Percentiles rank a stretch among this genome's conserved stretches.
Conservation (phyloP, 2,113 vertebrate species). For the Centropus bengalensis region DNA sequence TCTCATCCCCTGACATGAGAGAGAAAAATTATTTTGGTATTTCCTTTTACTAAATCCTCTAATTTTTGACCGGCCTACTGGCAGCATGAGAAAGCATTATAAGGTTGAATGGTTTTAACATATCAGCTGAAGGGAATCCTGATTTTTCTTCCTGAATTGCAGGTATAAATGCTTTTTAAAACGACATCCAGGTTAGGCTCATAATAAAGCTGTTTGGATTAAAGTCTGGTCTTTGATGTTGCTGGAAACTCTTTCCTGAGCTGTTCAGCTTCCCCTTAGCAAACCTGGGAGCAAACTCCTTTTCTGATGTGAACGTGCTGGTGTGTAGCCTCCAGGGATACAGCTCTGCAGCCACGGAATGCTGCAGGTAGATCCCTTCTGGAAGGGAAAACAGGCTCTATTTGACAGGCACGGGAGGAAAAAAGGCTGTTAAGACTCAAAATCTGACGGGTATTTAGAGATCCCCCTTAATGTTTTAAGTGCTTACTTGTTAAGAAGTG, state of each 20-base stretch:
- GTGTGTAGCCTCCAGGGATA: neutral
- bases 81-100: neutral
- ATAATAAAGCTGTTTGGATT: neutral
- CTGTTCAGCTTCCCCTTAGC: neutral
- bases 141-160: neutral
- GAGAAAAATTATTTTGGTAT: neutral
- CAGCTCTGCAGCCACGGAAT: neutral
- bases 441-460: neutral
- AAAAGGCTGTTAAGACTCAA: neutral
- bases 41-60: neutral
- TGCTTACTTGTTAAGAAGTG: neutral
- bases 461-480: neutral
- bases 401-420: neutral
- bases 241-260: neutral
- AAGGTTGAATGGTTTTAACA: neutral
- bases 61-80: neutral
- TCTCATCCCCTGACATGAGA: neutral
- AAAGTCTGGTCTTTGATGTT: neutral
- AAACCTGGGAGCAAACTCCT: neutral
- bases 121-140: neutral
- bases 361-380: neutral
- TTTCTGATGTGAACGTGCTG: neutral
- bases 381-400: neutral
- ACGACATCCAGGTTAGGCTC: neutral
- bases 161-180: neutral